Base-by-base conservation (phyloP, 2,797 vertebrate species). In the Coluber constrictor region DNA sequence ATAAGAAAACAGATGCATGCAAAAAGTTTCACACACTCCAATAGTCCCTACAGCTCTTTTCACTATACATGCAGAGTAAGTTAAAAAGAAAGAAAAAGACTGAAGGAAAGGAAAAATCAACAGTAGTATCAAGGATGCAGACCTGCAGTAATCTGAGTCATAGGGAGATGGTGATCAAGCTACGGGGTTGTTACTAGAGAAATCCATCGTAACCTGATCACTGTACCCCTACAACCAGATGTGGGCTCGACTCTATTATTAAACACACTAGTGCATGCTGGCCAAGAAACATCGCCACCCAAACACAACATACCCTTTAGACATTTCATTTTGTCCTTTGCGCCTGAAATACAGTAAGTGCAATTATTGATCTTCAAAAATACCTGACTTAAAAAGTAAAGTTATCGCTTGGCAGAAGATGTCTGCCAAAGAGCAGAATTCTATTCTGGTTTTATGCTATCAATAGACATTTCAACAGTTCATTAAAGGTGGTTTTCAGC, bases 261-360 rank as follows among this genome's bases (percentile, higher is more conserved):
- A 88, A 61, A 95, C 94, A 95, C 95, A 27, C 87, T 94, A 94
- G 92, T 29, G 83, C 97, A 97, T 96, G 97, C 97, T 95, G 57
- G n/a, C 87, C 83, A 92, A 92, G 91, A 59, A 96, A 97, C 95
- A 0, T 96, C 97, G 60, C 59, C 95, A 93, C 63, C 93, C 60
- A 89, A 25, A 18, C 70, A 92, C 60, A 94, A 98, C 97, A 96
- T 98, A 98, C 98, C 97, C 97, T 98, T 98, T 90, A 97, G 94
- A 93, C 90, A 97, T 94, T 97, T 97, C 97, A 98, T 96, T 95
- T 98, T 98, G 93, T 97, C 97, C 97, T 98, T 98, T 95, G 96
- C 93, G 83, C 98, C 98, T 98, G 98, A 94, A 98, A 98, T 18
- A 95, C 15, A 96, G 89, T 90, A 96, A 96, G 79, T 32, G 87